Base-by-base conservation (phyloP, 1,140 invertebrate genomes). In the Temnothorax curvispinosus region DNA sequence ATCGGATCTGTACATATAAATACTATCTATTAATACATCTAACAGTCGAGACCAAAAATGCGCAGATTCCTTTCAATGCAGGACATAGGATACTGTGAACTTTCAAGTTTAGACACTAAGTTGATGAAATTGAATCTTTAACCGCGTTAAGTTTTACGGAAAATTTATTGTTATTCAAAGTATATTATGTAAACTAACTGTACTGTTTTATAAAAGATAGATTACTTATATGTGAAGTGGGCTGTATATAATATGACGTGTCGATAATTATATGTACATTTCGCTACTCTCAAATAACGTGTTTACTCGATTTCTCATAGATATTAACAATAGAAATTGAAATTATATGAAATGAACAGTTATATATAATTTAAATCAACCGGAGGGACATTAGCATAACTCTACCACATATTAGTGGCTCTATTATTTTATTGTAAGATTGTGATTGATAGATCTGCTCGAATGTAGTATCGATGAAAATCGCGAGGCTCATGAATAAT, bases 1-100 rank as follows among this genome's bases (percentile, higher is more conserved):
- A 75, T 87, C 47, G 65, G 69, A 27, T 80, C 72, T 92, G 87
- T 92, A 90, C 3, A 38, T 75, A 41, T 32, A 75, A 92, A 90
- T 92, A 27, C 27, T 27, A 87, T 77, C 91, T 92, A 67, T 88
- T 90, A 78, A 52, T 65, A 74, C 52, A 76, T 76, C 67, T 84
- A 88, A 80, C 56, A 87, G 56, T 80, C 41, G 72, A 87, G 84
- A 80, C 65, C 64, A 90, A 84, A 90, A 86, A 87, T 76, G 60
- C 32, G 69, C 81, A 47, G 56, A 88, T 84, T 86, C 52, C 54
- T 88, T 82, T 88, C 44, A 84, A 82, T 85, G 88, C 89, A 92
- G 69, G 87, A 89, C 78, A 74, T 88, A 75, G 44, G 71, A 82
- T 32, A 76, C 6, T 38, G 75, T 71, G 41, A 71, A 82, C 58